Evolutionary conservation across 1,140 invertebrate genomes (phyloP).

Genomic region (Microplitis mediator): DNA sequence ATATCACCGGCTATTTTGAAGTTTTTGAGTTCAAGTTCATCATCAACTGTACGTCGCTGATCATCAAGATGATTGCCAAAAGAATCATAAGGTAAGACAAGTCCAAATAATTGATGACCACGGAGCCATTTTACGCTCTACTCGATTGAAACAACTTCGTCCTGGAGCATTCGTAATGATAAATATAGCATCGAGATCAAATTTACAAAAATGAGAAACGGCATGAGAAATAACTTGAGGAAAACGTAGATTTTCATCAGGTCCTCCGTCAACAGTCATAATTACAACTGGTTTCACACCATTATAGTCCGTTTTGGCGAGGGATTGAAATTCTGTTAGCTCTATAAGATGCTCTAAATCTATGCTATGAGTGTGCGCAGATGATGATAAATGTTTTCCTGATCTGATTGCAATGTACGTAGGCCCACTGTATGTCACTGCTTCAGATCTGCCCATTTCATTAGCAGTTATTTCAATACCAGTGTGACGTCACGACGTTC

Average conservation of each 20-base stretch:
- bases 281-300: conserved; percentile 51
- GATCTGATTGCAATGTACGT: conserved; percentile 53
- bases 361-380: conserved; percentile 46
- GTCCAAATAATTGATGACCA: no score
- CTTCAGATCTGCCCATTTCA: conserved; percentile 41
- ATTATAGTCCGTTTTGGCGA: conserved; percentile 37
- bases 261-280: no score
- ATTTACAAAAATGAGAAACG: conserved; percentile 47
- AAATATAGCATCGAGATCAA: conserved; percentile 58
- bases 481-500: no score
- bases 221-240: conserved; percentile 45
- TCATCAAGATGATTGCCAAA: conserved; percentile 53
- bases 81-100: conserved; percentile 52
- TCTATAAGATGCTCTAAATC: conserved; percentile 46
- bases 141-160: conserved; percentile 46
- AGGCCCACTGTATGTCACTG: conserved; percentile 48
- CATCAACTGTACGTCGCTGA: conserved; percentile 44
- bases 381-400: conserved; percentile 46
- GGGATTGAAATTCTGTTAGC: conserved; percentile 35
- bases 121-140: conserved; percentile 52
- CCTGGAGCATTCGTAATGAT: conserved; percentile 59
- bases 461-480: conserved; percentile 39
- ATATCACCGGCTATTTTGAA: conserved; percentile 41
- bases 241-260: no score
- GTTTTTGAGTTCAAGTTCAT: conserved; percentile 44